Evolutionary conservation across 2,888 invertebrate genomes (phyloP), one percentile per base, ranked within the genome.

Genomic region (Drosophila infuscata): DNA sequence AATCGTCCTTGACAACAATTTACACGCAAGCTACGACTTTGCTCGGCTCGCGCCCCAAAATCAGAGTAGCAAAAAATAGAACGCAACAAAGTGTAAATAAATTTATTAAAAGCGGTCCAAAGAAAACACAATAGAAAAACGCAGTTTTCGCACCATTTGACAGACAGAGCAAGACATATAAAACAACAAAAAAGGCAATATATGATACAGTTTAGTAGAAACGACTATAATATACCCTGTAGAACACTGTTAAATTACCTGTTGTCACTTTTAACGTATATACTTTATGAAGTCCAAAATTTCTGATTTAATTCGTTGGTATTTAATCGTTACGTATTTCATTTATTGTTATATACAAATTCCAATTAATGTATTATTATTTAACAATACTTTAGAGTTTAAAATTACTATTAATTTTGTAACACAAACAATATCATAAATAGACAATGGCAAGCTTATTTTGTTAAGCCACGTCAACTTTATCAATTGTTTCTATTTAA

Each of bases 71-170:
- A 60, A 32, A 67, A 53, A 54, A 63, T 57, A 54, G 62, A 86
- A 83, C 70, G 82, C 88, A 86, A 77, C 82, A 88, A 88, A 82
- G 83, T 88, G 86, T 82, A 86, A 86, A 79, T 86, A 86, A 86
- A 76, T 74, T 69, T 81, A 88, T 86, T 88, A 86, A 88, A 86
- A 69, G 72, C 59, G 36, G 52, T 58, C 74, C 69, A 73, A 57
- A 60, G 29, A 63, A 77, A 69, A 66, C 59, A 68, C 66, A 72
- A 71, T 58, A 46, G 69, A 67, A 76, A 76, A 78, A 69, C 77
- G 66, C 69, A 79, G 69, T 82, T 82, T 84, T 84, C 82, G 80
- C 84, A 82, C 80, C 82, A 87, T 87, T 87, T 82, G 54, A 76
- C 41, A 46, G 15, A 64, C 46, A 32, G 20, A 53, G 49, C 29